These are phyloP conservation scores for Zosterops hypoxanthus DNA, from an alignment of 2,113 vertebrate genomes.

Conservation along the genomic window DNA sequence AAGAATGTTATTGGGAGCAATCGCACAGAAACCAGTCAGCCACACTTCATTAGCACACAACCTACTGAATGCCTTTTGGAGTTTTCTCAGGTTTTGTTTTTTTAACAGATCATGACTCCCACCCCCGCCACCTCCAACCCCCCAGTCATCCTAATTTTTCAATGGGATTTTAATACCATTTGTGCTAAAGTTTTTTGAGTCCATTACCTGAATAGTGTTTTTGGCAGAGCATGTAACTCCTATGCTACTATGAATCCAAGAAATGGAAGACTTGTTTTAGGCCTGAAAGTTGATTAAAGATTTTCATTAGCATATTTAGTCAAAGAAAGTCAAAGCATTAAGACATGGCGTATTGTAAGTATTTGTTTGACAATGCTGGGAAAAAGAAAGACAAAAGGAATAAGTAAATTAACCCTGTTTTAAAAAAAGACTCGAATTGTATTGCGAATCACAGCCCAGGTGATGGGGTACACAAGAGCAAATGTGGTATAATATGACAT, in stretches of 20 bases:
- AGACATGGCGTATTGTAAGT: neutral
- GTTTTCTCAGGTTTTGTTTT: neutral
- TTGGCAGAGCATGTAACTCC: neutral
- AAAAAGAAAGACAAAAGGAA: neutral
- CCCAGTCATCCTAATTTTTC: neutral
- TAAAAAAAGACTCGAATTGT: neutral
- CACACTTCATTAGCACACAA: neutral
- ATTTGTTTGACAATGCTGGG: neutral
- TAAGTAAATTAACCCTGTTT: fast-evolving
- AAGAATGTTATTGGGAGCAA: neutral
- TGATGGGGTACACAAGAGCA: neutral
- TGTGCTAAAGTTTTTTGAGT: neutral
- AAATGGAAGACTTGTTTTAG: neutral
- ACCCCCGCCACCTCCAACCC: neutral
- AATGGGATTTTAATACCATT: neutral
- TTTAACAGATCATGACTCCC: neutral
- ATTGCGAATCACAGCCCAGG: neutral
- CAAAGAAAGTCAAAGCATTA: neutral
- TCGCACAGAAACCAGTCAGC: neutral
- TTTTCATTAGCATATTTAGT: neutral
- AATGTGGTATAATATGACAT: neutral
- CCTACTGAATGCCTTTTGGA: neutral
- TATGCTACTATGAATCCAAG: neutral
- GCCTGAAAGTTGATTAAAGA: neutral
- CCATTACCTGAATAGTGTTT: neutral